These are phyloP conservation scores for Hirtodrosophila histrioides DNA, from an alignment of 2,888 invertebrate species.

Conservation along the genomic window DNA sequence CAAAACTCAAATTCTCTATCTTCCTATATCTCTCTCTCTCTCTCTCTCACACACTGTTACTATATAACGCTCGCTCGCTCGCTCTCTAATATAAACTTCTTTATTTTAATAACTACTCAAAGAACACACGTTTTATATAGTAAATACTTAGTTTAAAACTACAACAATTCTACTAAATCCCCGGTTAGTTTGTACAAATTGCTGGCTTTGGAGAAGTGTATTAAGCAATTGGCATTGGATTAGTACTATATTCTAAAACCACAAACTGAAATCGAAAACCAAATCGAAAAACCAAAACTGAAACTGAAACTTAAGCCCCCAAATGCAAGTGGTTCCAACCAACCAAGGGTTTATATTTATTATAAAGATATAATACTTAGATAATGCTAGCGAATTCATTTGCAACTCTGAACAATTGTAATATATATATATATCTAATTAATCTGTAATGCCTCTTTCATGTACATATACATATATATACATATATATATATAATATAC, in stretches of 20 bases:
- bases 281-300: conserved; percentile 14
- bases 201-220: conserved; percentile 60
- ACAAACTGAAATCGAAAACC: conserved; percentile 5
- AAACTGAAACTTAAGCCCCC: conserved; percentile 19
- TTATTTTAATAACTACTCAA: conserved; percentile 52
- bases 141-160: conserved; percentile 26
- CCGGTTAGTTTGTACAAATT: conserved; percentile 69
- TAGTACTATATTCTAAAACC: conserved; percentile 22
- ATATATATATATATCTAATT: conserved; percentile 47
- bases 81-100: conserved; percentile 55
- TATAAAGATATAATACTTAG: conserved; percentile 28
- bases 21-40: conserved; percentile 37
- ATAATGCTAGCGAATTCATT: conserved; percentile 39
- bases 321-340: conserved; percentile 65
- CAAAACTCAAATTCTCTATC: conserved; percentile 49
- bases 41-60: conserved; percentile 37
- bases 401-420: conserved; percentile 48
- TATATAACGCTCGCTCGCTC: conserved; percentile 68
- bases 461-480: conserved; percentile 61
- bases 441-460: conserved; percentile 58
- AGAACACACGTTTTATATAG: conserved; percentile 43
- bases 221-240: conserved; percentile 61
- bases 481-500: not conserved
- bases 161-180: conserved; percentile 41
- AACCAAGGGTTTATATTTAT: conserved; percentile 61